Conservation (phyloP, 2,113 vertebrate species). For the Saguinus midas region DNA sequence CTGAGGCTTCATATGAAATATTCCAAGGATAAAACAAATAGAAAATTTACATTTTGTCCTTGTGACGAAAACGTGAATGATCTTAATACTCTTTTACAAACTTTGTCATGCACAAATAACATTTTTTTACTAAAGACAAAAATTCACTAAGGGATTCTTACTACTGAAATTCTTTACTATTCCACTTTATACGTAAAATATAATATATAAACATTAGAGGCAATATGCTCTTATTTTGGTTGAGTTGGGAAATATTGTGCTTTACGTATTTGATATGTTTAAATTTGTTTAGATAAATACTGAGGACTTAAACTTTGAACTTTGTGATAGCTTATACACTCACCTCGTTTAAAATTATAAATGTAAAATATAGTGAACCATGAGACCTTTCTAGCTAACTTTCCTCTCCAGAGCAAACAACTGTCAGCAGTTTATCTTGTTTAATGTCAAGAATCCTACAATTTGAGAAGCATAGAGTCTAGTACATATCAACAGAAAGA, state of each 20-base stretch:
- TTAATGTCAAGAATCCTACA: neutral
- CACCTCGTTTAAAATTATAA: neutral
- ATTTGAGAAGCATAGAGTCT: neutral
- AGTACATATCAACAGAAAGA: neutral
- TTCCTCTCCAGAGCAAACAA: neutral
- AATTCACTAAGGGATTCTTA: neutral
- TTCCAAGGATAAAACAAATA: neutral
- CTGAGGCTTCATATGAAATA: neutral
- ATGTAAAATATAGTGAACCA: neutral
- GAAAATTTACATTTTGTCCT: neutral
- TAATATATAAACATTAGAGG: neutral
- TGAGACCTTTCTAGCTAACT: neutral
- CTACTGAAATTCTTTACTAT: neutral
- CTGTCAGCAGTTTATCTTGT: neutral
- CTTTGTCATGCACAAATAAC: neutral
- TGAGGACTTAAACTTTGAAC: conserved; percentile 17
- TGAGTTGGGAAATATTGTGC: neutral
- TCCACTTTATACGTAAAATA: neutral
- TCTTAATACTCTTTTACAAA: neutral
- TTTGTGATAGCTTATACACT: neutral
- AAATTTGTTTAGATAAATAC: neutral
- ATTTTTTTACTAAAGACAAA: neutral
- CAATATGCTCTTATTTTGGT: neutral
- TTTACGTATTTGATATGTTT: neutral
- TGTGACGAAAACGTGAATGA: neutral